Percentiles rank a stretch among this genome's conserved stretches.
These are phyloP conservation scores for Molorchus minor DNA, from an alignment of 2,888 invertebrate species.

Conservation along the genomic window DNA sequence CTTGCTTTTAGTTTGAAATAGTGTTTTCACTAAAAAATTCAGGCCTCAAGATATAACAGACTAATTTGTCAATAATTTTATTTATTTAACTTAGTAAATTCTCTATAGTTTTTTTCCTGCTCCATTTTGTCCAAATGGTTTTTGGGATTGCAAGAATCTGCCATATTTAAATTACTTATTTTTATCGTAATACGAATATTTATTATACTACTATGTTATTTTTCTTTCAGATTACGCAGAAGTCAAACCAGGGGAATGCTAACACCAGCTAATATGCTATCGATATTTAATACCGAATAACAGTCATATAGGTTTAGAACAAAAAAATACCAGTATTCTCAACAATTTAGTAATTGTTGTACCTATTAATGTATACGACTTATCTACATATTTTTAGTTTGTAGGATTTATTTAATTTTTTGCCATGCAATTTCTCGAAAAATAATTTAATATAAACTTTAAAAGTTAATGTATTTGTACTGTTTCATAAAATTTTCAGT, in stretches of 20 bases:
- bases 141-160: too few relatives aligned
- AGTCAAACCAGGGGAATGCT: slow-evolving; percentile 68
- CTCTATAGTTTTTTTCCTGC: too few relatives aligned
- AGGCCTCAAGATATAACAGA: too few relatives aligned
- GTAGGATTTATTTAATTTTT: slow-evolving; percentile 19
- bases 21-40: too few relatives aligned
- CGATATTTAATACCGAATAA: neutral
- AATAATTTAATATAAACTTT: neutral
- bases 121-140: too few relatives aligned
- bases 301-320: slow-evolving; percentile 16
- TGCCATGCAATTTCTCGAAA: slow-evolving; percentile 7
- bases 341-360: slow-evolving; percentile 14
- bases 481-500: too few relatives aligned
- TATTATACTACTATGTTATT: neutral
- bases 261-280: slow-evolving; percentile 22
- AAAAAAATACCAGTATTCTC: slow-evolving; percentile 21
- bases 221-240: slow-evolving; percentile 67
- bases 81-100: too few relatives aligned
- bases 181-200: too few relatives aligned
- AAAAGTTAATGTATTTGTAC: neutral
- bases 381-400: slow-evolving; percentile 15
- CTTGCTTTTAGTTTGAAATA: too few relatives aligned
- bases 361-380: slow-evolving; percentile 18
- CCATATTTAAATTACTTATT: too few relatives aligned
- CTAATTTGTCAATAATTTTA: too few relatives aligned